Evolutionary conservation across 2,888 invertebrate species (phyloP).

Genomic region (Tetragnatha montana): DNA sequence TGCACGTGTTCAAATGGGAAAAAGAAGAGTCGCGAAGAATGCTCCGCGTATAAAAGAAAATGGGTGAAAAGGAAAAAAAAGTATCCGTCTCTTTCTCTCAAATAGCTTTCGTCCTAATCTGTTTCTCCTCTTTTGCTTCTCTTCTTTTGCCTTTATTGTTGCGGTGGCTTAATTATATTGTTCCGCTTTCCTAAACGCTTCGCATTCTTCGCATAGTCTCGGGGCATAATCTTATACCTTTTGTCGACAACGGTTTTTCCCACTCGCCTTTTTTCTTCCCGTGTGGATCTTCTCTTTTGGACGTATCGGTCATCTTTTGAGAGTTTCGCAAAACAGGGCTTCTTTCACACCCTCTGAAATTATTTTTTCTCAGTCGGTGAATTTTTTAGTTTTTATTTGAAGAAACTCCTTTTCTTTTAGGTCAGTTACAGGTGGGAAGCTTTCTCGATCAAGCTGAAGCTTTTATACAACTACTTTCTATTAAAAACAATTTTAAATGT

Average conservation of each 20-base stretch:
- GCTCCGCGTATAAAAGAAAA: slow-evolving; percentile 32
- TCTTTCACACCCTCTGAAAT: no score
- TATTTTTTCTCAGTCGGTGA: no score
- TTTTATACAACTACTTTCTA: no score
- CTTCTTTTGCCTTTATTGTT: slow-evolving; percentile 51
- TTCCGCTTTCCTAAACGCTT: slow-evolving; percentile 58
- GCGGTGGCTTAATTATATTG: slow-evolving; percentile 60
- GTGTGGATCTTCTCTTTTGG: neutral
- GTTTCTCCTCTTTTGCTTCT: slow-evolving; percentile 45
- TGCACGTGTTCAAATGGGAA: slow-evolving; percentile 62
- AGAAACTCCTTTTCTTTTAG: no score
- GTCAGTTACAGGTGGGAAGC: no score
- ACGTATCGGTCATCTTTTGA: no score
- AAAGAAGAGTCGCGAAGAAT: slow-evolving; percentile 54
- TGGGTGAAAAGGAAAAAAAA: slow-evolving; percentile 32
- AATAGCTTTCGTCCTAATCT: slow-evolving; percentile 62
- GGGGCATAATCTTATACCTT: neutral
- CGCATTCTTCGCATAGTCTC: slow-evolving; percentile 58
- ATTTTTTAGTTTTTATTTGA: no score
- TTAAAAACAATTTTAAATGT: no score
- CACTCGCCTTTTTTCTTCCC: neutral
- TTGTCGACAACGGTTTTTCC: neutral
- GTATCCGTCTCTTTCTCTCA: slow-evolving; percentile 51
- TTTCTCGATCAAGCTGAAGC: no score
- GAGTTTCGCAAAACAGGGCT: no score